Percentiles rank a stretch among this genome's conserved stretches.
These are phyloP conservation scores for Tryphoninae sp. DNA, from an alignment of 2,888 invertebrate genomes.

Conservation along the genomic window DNA sequence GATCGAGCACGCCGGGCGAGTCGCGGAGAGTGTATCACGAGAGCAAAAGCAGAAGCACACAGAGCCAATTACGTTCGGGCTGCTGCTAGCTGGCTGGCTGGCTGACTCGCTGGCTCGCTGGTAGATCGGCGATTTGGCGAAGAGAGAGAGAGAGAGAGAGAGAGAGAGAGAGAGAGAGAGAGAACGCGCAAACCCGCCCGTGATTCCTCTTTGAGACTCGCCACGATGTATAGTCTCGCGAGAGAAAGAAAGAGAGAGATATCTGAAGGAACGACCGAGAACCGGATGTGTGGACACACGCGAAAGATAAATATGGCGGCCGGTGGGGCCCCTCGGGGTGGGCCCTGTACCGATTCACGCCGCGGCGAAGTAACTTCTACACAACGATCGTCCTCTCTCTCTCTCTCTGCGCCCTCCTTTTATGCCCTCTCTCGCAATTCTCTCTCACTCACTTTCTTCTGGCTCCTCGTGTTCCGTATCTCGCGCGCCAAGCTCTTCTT, in stretches of 20 bases:
- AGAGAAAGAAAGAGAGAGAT: constrained; percentile 25
- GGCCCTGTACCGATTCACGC: constrained; percentile 54
- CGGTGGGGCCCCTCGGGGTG: constrained; percentile 60
- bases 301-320: constrained; percentile 67
- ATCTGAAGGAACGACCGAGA: constrained; percentile 46
- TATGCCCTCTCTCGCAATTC: background rate
- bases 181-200: constrained; percentile 28
- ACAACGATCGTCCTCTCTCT: background rate
- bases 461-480: constrained; percentile 37
- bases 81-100: constrained; percentile 24
- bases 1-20: constrained; percentile 36
- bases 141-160: no score
- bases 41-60: constrained; percentile 59
- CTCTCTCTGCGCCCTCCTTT: constrained; percentile 5
- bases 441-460: constrained; percentile 4
- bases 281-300: constrained; percentile 66
- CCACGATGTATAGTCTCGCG: constrained; percentile 32
- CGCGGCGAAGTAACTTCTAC: background rate
- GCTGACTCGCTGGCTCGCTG: constrained; percentile 15
- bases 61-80: constrained; percentile 60
- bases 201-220: constrained; percentile 42
- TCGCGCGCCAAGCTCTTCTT: constrained; percentile 34
- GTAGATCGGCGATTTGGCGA: constrained; percentile 61
- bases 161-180: constrained; percentile 43
- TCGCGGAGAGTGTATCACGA: constrained; percentile 41